phyloP scores from a whole-genome alignment of 2,888 invertebrate genomes.

The Leptura quadrifasciata region DNA sequence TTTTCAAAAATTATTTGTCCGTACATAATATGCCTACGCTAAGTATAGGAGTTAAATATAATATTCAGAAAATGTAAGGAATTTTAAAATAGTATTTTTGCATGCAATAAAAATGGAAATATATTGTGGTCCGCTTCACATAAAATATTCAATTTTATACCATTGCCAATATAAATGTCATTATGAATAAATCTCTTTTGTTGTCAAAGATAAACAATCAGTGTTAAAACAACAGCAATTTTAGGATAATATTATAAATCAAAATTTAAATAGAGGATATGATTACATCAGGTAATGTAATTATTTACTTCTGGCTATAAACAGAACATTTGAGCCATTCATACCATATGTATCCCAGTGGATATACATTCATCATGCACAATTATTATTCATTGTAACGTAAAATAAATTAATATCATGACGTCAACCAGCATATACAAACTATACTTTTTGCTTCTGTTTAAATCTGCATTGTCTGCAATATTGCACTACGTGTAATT shows the following conservation, averaged over 20 bases:
- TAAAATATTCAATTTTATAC: background rate
- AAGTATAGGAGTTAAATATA: too few species aligned
- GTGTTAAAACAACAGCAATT: slow-evolving; percentile 1
- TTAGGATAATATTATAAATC: slow-evolving; percentile 5
- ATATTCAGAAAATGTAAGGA: too few species aligned
- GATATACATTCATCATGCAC: background rate
- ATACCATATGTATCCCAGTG: slow-evolving; percentile 20
- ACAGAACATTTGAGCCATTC: slow-evolving; percentile 20
- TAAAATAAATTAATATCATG: background rate
- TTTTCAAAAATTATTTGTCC: too few species aligned
- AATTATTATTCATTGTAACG: slow-evolving; percentile 16
- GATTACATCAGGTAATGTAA: slow-evolving; percentile 45
- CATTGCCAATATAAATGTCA: background rate
- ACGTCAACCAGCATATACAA: background rate
- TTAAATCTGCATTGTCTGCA: background rate
- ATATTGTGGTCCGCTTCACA: background rate
- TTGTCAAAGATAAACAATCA: background rate
- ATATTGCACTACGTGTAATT: background rate
- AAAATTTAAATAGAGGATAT: slow-evolving; percentile 18
- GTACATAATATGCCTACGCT: too few species aligned
- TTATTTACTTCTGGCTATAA: slow-evolving; percentile 49
- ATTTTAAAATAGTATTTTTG: too few species aligned
- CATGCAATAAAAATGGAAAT: too few species aligned
- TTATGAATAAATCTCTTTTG: background rate
- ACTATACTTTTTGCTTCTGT: background rate